Evolutionary conservation across 2,113 vertebrate genomes (phyloP).

Genomic region (Lagopus muta): DNA sequence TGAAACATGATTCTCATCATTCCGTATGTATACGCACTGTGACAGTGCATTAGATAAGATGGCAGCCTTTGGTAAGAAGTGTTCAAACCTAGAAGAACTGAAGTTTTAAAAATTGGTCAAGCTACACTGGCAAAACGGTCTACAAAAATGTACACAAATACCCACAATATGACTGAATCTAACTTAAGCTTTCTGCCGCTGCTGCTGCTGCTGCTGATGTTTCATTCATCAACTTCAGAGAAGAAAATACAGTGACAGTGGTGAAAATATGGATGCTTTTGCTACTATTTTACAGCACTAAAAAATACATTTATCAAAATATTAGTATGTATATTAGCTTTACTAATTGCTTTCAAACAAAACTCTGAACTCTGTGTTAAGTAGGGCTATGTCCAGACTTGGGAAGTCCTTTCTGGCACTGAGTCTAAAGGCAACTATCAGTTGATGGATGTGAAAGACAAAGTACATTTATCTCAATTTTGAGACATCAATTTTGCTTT

Average conservation of each 20-base stretch:
- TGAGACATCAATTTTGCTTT: background rate
- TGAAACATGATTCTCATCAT: background rate
- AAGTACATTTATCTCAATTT: background rate
- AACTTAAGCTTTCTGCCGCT: background rate
- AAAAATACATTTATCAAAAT: background rate
- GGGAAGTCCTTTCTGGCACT: background rate
- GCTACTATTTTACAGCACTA: background rate
- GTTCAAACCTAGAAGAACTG: background rate
- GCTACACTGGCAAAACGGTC: background rate
- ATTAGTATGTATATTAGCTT: background rate
- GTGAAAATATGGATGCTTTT: background rate
- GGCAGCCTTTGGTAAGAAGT: background rate
- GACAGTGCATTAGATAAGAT: background rate
- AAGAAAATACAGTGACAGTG: background rate
- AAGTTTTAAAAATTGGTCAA: background rate
- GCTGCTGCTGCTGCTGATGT: background rate
- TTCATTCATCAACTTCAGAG: background rate
- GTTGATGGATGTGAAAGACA: background rate
- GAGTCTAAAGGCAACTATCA: background rate
- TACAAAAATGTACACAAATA: background rate
- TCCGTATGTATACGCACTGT: background rate
- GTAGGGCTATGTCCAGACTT: background rate
- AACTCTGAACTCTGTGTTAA: background rate
- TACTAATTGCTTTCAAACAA: background rate
- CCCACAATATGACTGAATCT: slow-evolving; percentile 1